Evolutionary conservation across 2,888 invertebrate species (phyloP).

Genomic region (Vannuccia rotundouncinata): DNA sequence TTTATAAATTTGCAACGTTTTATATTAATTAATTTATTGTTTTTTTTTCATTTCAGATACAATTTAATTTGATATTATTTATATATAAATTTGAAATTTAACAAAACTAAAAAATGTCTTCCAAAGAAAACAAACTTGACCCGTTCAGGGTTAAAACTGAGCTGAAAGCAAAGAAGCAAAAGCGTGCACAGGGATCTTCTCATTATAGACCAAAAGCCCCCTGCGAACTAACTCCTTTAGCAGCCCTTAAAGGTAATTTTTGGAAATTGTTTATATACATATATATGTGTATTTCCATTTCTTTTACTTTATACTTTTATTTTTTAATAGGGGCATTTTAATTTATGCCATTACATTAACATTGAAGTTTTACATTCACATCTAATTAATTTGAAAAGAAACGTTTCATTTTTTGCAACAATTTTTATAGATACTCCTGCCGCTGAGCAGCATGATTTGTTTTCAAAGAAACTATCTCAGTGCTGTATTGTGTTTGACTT

Average conservation of each 20-base stretch:
- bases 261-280: too few relatives aligned
- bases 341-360: slow-evolving; percentile 40
- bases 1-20: too few relatives aligned
- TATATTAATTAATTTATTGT: too few relatives aligned
- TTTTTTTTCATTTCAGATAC: too few relatives aligned
- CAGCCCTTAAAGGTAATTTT: slow-evolving; percentile 81
- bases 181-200: slow-evolving; percentile 96
- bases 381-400: too few relatives aligned
- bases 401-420: too few relatives aligned
- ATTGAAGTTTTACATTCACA: too few relatives aligned
- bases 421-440: slow-evolving; percentile 63
- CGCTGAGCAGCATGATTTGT: slow-evolving; percentile 87
- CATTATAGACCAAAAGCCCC: slow-evolving; percentile 95
- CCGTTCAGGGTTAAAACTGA: slow-evolving; percentile 65
- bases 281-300: too few relatives aligned
- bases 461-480: slow-evolving; percentile 91
- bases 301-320: too few relatives aligned
- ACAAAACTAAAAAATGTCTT: slow-evolving; percentile 33
- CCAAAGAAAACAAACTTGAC: slow-evolving; percentile 64
- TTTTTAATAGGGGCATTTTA: too few relatives aligned
- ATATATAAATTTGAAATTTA: too few relatives aligned
- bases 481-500: slow-evolving; percentile 98
- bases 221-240: slow-evolving; percentile 89
- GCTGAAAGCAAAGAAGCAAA: slow-evolving; percentile 93
- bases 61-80: too few relatives aligned